Evolutionary conservation across 2,113 vertebrate genomes (phyloP).

Genomic region (Polypterus bichir): DNA sequence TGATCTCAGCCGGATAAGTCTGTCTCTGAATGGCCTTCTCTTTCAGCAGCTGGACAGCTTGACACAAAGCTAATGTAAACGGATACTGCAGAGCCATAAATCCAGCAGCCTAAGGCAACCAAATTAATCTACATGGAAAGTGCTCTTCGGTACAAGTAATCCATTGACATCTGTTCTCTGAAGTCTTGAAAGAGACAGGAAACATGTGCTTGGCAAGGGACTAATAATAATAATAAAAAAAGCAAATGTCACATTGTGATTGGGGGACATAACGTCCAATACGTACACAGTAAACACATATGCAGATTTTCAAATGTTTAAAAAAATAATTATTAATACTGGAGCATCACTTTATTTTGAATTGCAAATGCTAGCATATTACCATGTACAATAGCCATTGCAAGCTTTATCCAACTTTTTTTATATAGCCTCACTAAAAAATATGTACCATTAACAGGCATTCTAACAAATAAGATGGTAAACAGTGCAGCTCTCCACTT

Average conservation of each 20-base stretch:
- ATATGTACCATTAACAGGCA: neutral
- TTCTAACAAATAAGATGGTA: neutral
- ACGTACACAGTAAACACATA: too few species aligned
- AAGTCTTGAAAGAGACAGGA: neutral
- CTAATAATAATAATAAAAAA: neutral
- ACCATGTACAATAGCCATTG: too few species aligned
- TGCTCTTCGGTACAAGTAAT: neutral
- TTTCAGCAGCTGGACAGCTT: neutral
- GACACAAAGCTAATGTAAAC: neutral
- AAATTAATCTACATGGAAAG: neutral
- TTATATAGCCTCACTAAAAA: neutral
- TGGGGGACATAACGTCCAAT: too few species aligned
- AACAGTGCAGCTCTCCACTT: neutral
- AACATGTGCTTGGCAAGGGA: neutral
- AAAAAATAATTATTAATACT: too few species aligned
- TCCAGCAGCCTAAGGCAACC: constrained; percentile 1
- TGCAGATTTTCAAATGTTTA: too few species aligned
- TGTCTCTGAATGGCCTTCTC: neutral
- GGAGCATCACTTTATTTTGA: too few species aligned
- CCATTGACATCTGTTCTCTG: neutral
- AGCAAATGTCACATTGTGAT: too few species aligned
- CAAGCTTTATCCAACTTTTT: too few species aligned
- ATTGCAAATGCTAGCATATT: too few species aligned
- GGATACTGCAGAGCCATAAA: neutral
- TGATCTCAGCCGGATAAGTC: neutral